phyloP scores from a whole-genome alignment of 2,797 vertebrate genomes.

The Scleropages formosus region DNA sequence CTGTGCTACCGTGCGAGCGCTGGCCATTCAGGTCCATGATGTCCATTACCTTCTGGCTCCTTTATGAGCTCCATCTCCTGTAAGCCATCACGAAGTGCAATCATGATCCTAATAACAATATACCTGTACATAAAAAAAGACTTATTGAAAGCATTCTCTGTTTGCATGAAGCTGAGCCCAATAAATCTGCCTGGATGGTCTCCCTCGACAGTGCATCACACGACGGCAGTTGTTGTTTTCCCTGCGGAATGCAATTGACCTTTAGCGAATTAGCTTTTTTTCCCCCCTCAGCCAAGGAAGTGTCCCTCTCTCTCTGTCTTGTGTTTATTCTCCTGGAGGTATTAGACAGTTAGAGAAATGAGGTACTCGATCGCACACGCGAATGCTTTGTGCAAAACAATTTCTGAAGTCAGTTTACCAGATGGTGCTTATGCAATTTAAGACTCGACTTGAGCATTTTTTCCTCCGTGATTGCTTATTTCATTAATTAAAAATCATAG shows the following conservation, averaged over 20 bases:
- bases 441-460: slow-evolving; percentile 51
- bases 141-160: slow-evolving; percentile 46
- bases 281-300: slow-evolving; percentile 29
- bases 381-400: slow-evolving; percentile 43
- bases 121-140: slow-evolving; percentile 55
- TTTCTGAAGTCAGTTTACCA: slow-evolving; percentile 57
- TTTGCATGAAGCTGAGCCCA: slow-evolving; percentile 54
- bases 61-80: slow-evolving; percentile 53
- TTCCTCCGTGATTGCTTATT: slow-evolving; percentile 48
- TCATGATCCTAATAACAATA: slow-evolving; percentile 50
- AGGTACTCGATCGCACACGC: slow-evolving; percentile 44
- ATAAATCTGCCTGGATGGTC: slow-evolving; percentile 52
- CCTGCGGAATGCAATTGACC: slow-evolving; percentile 57
- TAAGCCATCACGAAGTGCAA: slow-evolving; percentile 43
- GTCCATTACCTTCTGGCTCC: slow-evolving; percentile 49
- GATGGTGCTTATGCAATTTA: slow-evolving; percentile 67
- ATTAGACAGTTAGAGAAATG: slow-evolving; percentile 56
- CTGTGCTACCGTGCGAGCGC: neutral
- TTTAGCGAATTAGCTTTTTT: slow-evolving; percentile 61
- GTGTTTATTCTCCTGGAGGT: slow-evolving; percentile 49
- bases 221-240: slow-evolving; percentile 51
- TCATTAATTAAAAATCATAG: slow-evolving; percentile 61
- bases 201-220: slow-evolving; percentile 48
- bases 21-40: slow-evolving; percentile 39
- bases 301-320: slow-evolving; percentile 53